Evolutionary conservation across 1,140 invertebrate genomes (phyloP), one percentile per base, ranked within the genome.

Genomic region (Bombus soroeensis): DNA sequence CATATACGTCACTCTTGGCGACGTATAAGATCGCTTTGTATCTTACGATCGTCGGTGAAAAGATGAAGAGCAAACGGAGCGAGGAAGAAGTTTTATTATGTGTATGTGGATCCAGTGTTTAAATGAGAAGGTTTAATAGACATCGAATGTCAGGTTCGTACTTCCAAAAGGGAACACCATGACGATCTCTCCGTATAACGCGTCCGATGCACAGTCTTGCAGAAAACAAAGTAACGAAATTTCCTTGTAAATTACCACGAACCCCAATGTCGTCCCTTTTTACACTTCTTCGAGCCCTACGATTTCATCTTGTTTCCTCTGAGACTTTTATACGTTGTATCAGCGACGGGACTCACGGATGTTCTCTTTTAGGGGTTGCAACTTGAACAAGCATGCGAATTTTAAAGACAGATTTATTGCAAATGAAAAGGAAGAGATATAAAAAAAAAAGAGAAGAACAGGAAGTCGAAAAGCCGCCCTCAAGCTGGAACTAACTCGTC

Each of bases 81-180:
- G 34, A 47, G 12, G n/a, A n/a, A 32, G 15, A 9, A 32, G 15
- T 43, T 43, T 59, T 37, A 72, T 28, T 32, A 28, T n/a, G 9
- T 37, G 25, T 15, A 22, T 10, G 13, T 25, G 9, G 5, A 81
- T 57, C 47, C 28, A 53, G 4, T 34, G 73, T 68, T 53, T 53
- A 34, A 53, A 76, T 18, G 68, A 66, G 68, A 53, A 77, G n/a
- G 43, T 77, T 77, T 41, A 39, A 39, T 43, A 43, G 41, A 83
- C 81, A 83, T 83, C 72, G 81, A 83, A 83, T 34, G 76, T 37
- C 28, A 3, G 18, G n/a, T 47, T 83, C 18, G n/a, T 41, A 41
- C 28, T 18, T 47, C 32, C 41, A 9, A 82, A 75, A 64, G 57
- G 39, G 72, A 64, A 47, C 57, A 75, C 71, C 32, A 1, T 6